Base-by-base conservation (phyloP, 2,888 invertebrate genomes). In the Adela reaumurella region DNA sequence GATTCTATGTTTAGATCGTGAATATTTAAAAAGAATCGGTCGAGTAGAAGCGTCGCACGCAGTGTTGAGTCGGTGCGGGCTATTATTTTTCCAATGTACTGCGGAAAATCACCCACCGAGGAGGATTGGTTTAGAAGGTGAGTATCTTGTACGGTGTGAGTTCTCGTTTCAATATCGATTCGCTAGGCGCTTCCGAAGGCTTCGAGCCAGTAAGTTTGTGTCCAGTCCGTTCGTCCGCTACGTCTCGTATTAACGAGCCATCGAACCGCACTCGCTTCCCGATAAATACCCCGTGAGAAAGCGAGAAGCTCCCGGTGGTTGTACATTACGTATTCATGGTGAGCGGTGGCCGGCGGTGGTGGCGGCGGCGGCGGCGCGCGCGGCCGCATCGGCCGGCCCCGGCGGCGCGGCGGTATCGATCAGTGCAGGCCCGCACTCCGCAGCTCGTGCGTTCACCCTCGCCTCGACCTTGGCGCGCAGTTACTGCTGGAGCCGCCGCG, bases 321-420 rank as follows among this genome's bases (percentile, higher is more conserved):
- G 28, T 51, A 28, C 54, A 59, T 59, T 58, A 59, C 55, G 50
- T 55, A 59, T 59, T 58, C 58, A 59, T 57, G 55, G 45, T 19
- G 47, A 19, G 35, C 19, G 45, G 41, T 20, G 18, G 45, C 19
- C 46, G 51, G 43, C 49, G 14, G 24, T 42, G 49, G n/a, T 20
- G 41, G 20, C 43, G 10, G 44, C 43, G 5, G n/a, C 28, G 44
- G 48, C 44, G 17, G n/a, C 17, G 46, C 48, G 45, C 45, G 45
- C 41, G 17, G 45, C 45, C 43, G 19, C 16, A 17, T 17, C 42
- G 48, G 49, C 46, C 17, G 48, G 28, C 46, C 17, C 19, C 18
- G 49, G 19, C 47, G 24, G 43, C 35, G 43, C 49, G 14, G 48
- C 24, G 35, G 43, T 19, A 19, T 16, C 24, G 42, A 43, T 29